Percentiles rank a stretch among this genome's conserved stretches.
These are phyloP conservation scores for Regulus satrapa DNA, from an alignment of 2,113 vertebrate genomes.

Conservation along the genomic window DNA sequence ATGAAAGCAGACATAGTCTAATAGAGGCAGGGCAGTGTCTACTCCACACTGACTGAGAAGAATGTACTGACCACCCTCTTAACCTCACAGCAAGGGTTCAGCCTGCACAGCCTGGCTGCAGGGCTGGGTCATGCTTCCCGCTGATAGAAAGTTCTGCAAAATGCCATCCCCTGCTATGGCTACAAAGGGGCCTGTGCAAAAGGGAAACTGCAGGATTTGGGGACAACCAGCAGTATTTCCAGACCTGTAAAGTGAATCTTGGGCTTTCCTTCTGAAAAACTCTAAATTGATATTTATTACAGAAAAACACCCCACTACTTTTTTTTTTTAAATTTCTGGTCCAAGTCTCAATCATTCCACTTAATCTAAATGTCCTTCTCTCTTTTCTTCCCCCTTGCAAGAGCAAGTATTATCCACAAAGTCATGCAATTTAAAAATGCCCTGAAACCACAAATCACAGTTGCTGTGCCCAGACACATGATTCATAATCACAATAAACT, in stretches of 20 bases:
- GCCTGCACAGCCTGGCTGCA: background rate
- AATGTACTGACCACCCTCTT: background rate
- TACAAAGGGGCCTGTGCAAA: background rate
- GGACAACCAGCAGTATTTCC: background rate
- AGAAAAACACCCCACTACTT: background rate
- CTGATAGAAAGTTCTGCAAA: background rate
- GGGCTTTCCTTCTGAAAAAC: background rate
- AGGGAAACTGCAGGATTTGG: background rate
- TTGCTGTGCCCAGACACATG: background rate
- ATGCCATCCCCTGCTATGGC: background rate
- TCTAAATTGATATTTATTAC: background rate
- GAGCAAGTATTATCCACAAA: background rate
- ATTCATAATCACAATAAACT: background rate
- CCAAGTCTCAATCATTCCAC: background rate
- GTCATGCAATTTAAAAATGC: background rate
- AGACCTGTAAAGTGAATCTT: background rate
- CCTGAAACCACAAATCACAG: background rate
- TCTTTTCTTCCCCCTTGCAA: background rate
- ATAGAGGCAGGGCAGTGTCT: background rate
- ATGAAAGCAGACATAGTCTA: background rate
- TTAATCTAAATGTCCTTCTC: background rate
- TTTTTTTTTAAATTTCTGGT: background rate
- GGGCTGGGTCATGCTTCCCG: background rate
- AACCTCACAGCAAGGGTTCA: background rate
- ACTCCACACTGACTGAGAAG: background rate